Base-by-base conservation (phyloP, 2,113 vertebrate genomes). In the Gobiocypris rarus region DNA sequence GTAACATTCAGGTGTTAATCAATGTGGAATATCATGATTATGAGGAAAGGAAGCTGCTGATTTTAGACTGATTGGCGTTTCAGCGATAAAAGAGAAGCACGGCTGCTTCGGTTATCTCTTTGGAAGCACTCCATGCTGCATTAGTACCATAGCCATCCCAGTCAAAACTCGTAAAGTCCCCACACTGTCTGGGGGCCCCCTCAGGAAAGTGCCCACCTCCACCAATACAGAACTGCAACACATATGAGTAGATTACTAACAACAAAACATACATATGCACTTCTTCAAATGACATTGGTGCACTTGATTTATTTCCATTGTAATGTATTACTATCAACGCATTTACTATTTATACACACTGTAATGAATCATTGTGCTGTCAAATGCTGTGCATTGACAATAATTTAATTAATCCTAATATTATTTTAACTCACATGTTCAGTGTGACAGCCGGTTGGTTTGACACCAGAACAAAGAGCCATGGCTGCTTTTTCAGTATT, bases 391-490 rank as follows among this genome's bases (percentile, higher is more conserved):
- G 8, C 9, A 69, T 22, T 1, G 26, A 22, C 4, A 31, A 28
- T 43, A 31, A 7, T 70, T 70, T 50, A 28, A 24, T 65, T 73
- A 43, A 74, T 24, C 38, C 17, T 6, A 78, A 61, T 63, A 88
- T 31, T 65, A 2, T 70, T 22, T 70, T 69, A 11, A 41, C 91
- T 91, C 87, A 90, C 81, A 56, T 83, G 84, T 88, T 93, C 89
- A 15, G 52, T 75, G 75, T 89, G 85, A 63, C 89, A 92, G 38
- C 84, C 86, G 0, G 81, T 88, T 13, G 90, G 89, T 85, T 83
- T 93, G 9, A 93, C 0, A 0, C 91, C 88, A 71, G 92, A 45
- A 85, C 92, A 92, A 28, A 91, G 69, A n/a, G 91, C 91, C 14
- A 85, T 81, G 17, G 76, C 86, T 69, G 89, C 88, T 75, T 81